Evolutionary conservation across 2,888 invertebrate species (phyloP), one percentile per base, ranked within the genome.

Genomic region (Drosophila vallismaia): DNA sequence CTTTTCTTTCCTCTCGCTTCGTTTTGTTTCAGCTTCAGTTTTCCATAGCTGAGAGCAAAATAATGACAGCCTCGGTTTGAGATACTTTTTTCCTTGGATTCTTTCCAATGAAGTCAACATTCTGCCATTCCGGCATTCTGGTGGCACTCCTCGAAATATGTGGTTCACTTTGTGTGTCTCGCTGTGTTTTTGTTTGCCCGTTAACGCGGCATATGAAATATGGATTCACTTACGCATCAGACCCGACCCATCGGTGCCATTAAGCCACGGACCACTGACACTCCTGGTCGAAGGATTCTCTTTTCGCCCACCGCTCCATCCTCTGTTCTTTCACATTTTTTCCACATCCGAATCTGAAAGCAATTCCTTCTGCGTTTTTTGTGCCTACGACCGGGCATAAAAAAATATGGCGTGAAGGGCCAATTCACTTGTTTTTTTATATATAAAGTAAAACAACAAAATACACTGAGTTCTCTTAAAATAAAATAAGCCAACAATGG

Each of bases 151-250:
- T 51, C 42, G 44, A 69, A 54, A 70, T 54, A 50, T 54, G 38
- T 44, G 52, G 40, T 55, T 50, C 67, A 28, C 74, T 73, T 73
- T 71, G 74, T 49, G 68, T 68, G 71, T 74, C 74, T 67, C n/a
- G 40, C 62, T 71, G 36, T 57, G 51, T 70, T 68, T 73, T 83
- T 80, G 59, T 51, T 64, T 66, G 26, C 56, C 62, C 58, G 71
- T 75, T 86, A 76, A 88, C 75, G 77, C 76, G 77, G 69, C 79
- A 82, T 87, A 90, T 90, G 87, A 90, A 89, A 90, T 90, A 89
- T 90, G 90, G 89, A 88, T 90, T 89, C 88, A 88, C 90, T 90
- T 89, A 89, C 81, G 81, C 86, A 86, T 88, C 89, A 79, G 84
- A 81, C 79, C 70, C 80, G 82, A 74, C 76, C 89, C 85, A 33